phyloP scores from a whole-genome alignment of 2,797 vertebrate species.

The Numenius phaeopus region DNA sequence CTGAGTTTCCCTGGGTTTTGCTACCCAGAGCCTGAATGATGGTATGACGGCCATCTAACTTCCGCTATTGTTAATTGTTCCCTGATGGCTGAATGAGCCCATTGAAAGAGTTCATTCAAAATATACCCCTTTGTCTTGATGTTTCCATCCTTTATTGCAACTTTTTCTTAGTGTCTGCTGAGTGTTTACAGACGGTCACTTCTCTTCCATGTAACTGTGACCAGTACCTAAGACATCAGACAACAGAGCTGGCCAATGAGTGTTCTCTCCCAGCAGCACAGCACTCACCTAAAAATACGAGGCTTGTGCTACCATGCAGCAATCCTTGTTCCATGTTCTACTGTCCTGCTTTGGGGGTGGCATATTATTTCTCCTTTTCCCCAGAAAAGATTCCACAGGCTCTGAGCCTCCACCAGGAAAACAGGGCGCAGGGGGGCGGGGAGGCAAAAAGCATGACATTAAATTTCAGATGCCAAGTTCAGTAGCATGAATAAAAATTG shows the following conservation, averaged over 20 bases:
- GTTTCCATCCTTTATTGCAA: not conserved
- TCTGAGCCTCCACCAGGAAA: constrained; percentile 16
- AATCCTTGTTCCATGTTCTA: not conserved
- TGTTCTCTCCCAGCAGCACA: not conserved
- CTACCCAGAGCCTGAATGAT: not conserved
- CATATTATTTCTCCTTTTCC: not conserved
- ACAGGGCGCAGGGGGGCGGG: not conserved
- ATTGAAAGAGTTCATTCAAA: not conserved
- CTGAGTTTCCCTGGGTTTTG: not conserved
- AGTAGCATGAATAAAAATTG: constrained; percentile 74
- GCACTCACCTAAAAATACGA: not conserved
- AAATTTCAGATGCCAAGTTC: constrained; percentile 75
- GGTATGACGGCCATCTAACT: not conserved
- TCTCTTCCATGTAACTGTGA: accelerated
- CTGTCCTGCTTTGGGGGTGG: not conserved
- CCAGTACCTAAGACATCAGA: not conserved
- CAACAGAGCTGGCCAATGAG: not conserved
- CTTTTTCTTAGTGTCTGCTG: not conserved
- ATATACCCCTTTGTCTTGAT: not conserved
- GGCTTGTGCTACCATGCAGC: not conserved
- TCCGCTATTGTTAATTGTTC: not conserved
- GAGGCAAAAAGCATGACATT: constrained; percentile 47
- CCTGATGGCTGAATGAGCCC: not conserved
- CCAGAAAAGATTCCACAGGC: constrained; percentile 18
- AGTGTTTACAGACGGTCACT: not conserved